Base-by-base conservation (phyloP, 92 coral and sea anemone species). In the Virgularia gustaviana region DNA sequence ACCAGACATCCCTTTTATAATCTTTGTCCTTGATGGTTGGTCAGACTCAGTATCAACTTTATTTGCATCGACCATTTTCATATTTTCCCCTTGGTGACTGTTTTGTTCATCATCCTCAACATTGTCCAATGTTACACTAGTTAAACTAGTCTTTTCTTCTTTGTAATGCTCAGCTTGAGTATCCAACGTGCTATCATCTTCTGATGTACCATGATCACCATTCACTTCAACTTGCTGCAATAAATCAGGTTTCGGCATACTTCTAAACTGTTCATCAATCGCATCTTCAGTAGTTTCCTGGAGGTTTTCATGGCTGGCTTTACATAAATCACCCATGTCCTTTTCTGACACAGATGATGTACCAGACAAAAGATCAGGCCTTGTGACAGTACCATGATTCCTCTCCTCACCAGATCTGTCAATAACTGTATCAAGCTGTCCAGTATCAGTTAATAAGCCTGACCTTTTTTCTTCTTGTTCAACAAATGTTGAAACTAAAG, bases 261-360 rank as follows among this genome's bases (percentile, higher is more conserved):
- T 22, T 27, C 77, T 54, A 53, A 36, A 54, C 43, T 35, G 55
- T 37, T 55, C 43, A 23, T 71, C 66, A 54, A 37, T 71, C 66
- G 55, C 77, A 36, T 41, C 43, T 36, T 71, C 77, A 35, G 58
- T 65, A 18, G 77, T 41, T 31, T 36, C 36, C 8, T 54, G 38
- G 18, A 71, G 54, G 16, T 71, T 54, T 28, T 71, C 77, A 20
- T 54, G 77, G 29, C 64, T 65, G 1, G 77, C 29, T 20, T 54
- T 71, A 23, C 55, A 63, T 15, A 55, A 66, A 9, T 54, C 64
- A 1, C 77, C 77, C 12, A 54, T 71, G 27, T 36, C 77, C 52
- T 54, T 71, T 13, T 63, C 66, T 36, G 77, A 36, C 18, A 35
- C 31, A 9, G 77, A 34, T 53, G 66, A 6, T 12, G 63, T 55